Base-by-base conservation (phyloP, 2,888 invertebrate species). In the Plebejus anna region DNA sequence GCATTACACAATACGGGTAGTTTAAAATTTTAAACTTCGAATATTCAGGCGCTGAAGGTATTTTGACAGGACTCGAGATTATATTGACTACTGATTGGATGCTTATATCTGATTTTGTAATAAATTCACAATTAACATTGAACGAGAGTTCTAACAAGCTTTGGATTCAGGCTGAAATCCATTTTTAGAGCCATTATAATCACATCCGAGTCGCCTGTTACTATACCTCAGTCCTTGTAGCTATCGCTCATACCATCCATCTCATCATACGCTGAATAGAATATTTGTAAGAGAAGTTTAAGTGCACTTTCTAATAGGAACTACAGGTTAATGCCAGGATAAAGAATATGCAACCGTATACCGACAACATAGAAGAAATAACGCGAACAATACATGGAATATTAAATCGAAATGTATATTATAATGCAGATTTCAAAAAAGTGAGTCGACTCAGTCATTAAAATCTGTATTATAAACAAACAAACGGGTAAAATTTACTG, bases 181-280 rank as follows among this genome's bases (percentile, higher is more conserved):
- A 32, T 11, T 66, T 66, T 9, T 9, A 59, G 16, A 59, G 22
- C 28, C 9, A 7, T 22, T 59, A 59, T 59, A 59, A 1, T 59
- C 59, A n/a, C 59, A 59, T 6, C 22, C 2, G 22, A 59, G 47
- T 47, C n/a, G 61, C 66, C 66, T 66, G 66, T 66, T 66, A 28
- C 22, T 36, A 66, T 32, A 66, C 28, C 28, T 66, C 28, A 61
- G 66, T 36, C 6, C 66, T 36, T 66, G 32, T 36, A 66, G 66
- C 66, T 66, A 66, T 32, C 66, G 32, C 66, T 66, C 66, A 66
- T 66, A 32, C 66, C 66, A 66, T 66, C 32, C 66, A 66, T 66
- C 16, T 4, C 13, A 66, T 66, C 61, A 61, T 28, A 28, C 32
- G 66, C 66, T 36, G 32, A 61, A 66, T 66, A 66, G 66, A 66